Percentiles rank a stretch among this genome's conserved stretches.
Evolutionary conservation across 2,113 vertebrate genomes (phyloP).

Genomic region (Sakesphorus luctuosus): DNA sequence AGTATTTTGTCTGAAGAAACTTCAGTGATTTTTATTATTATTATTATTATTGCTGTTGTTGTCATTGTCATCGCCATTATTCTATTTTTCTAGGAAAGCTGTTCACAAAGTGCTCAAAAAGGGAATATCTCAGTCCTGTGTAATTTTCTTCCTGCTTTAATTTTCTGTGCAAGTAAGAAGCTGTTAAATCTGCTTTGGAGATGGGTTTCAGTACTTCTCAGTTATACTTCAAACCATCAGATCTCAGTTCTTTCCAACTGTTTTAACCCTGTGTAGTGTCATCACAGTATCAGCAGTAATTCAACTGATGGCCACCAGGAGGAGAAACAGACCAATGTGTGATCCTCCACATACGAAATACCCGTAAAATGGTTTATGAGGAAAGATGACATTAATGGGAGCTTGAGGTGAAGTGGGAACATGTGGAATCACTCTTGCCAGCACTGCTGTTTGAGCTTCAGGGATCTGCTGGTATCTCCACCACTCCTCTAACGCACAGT

Average conservation of each 20-base stretch:
- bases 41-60: not conserved
- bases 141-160: not conserved
- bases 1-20: not conserved
- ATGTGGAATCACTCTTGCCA: not conserved
- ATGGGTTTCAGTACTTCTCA: not conserved
- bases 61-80: not conserved
- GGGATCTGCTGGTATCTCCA: not conserved
- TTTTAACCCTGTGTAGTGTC: not conserved
- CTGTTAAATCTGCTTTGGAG: not conserved
- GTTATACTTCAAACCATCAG: not conserved
- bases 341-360: not conserved
- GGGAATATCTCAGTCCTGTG: not conserved
- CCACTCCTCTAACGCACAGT: rapidly evolving
- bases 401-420: not conserved
- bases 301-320: constrained; percentile 39
- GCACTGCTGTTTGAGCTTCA: not conserved
- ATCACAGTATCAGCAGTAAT: not conserved
- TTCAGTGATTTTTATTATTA: not conserved
- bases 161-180: not conserved
- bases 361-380: rapidly evolving
- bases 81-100: not conserved
- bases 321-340: constrained; percentile 5
- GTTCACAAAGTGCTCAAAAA: not conserved
- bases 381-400: not conserved
- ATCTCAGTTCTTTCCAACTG: not conserved